These are phyloP conservation scores for Anastrepha ludens DNA, from an alignment of 1,140 invertebrate genomes.

Conservation along the genomic window DNA sequence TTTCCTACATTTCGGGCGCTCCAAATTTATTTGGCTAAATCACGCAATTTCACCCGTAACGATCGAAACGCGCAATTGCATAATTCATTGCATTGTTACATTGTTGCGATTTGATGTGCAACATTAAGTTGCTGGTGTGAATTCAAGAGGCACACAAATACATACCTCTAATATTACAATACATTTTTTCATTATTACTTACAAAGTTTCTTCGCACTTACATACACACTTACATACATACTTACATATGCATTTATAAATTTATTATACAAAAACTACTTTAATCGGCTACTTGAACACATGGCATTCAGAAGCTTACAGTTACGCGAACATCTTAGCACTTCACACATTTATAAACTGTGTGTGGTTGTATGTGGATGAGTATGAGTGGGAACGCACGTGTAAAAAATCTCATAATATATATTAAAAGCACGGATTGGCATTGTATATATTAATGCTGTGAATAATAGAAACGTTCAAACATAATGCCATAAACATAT, in stretches of 20 bases:
- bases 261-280: too few species aligned
- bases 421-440: background rate
- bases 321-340: background rate
- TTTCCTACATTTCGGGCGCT: background rate
- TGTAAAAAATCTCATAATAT: background rate
- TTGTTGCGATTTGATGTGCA: background rate
- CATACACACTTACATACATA: background rate
- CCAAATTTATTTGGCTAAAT: background rate
- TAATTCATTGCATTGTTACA: background rate
- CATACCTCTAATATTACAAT: background rate
- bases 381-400: background rate
- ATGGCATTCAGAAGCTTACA: background rate
- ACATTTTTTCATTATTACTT: background rate
- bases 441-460: background rate
- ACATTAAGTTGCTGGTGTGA: conserved; percentile 39
- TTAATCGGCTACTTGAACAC: background rate
- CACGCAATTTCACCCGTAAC: background rate
- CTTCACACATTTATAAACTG: background rate
- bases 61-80: conserved; percentile 3
- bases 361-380: background rate
- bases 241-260: background rate
- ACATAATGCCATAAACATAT: too few species aligned
- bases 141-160: background rate
- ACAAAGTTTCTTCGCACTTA: too few species aligned
- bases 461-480: too few species aligned